Base-by-base conservation (phyloP, 2,113 vertebrate genomes). In the Mystacornis crossleyi region DNA sequence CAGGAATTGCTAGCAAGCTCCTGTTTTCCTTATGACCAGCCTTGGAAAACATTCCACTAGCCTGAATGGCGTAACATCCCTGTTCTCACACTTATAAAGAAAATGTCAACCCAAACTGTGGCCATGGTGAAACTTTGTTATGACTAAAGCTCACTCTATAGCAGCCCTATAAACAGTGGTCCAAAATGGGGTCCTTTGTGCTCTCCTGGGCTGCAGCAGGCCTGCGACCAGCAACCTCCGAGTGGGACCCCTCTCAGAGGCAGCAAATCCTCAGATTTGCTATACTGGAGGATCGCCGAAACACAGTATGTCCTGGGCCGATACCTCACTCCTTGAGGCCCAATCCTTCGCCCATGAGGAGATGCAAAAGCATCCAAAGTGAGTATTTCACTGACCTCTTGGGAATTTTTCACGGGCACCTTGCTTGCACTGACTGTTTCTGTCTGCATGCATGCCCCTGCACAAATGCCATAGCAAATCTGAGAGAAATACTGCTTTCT, bases 341-440 rank as follows among this genome's bases (percentile, higher is more conserved):
- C 0, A 0, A 55, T 45, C n/a, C 28, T 64, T 38, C 8, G 7
- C 26, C 18, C 26, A 12, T 12, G 6, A 4, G 12, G n/a, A 64
- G 7, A 38, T 15, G 11, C 13, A 38, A 45, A 84, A 61, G 16
- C 10, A 61, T 31, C 38, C 2, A 1, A 42, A 64, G 23, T 14
- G 2, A 31, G 8, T 25, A 61, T 36, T 51, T 71, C 55, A 51
- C 24, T 60, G 29, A 42, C 9, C 8, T 51, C 36, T 43, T 31
- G 45, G 29, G 23, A 48, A 57, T n/a, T 58, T 69, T 33, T 48
- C 34, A 57, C 7, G 12, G 14, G 29, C 23, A 50, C 9, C 29
- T 50, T 58, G 29, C 18, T 50, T 70, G 31, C 15, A 60, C 18
- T 50, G 34, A n/a, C 6, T 12, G 14, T 29, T 81, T 42, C 29